phyloP scores from a whole-genome alignment of 2,888 invertebrate species.

The Alcis repandata region DNA sequence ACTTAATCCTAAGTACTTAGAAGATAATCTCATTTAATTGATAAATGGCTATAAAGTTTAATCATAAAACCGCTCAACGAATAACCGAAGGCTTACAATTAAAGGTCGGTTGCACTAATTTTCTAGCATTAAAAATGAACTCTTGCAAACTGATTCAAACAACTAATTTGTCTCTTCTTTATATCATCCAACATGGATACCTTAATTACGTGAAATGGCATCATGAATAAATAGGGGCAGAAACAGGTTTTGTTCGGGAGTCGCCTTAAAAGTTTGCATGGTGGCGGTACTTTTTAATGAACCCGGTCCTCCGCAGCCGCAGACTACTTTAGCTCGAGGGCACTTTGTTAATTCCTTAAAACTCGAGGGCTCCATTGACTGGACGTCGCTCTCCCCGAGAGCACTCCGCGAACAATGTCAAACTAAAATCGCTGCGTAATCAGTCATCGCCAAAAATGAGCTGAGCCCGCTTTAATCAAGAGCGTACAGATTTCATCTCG shows the following conservation, averaged over 20 bases:
- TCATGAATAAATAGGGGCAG: constrained; percentile 10
- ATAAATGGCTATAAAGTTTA: too few species aligned
- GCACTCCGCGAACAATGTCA: constrained; percentile 50
- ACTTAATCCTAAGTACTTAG: too few species aligned
- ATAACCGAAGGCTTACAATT: too few species aligned
- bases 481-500: constrained; percentile 29
- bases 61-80: too few species aligned
- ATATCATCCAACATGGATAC: background rate
- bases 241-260: constrained; percentile 12
- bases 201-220: background rate
- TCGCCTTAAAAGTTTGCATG: constrained; percentile 28
- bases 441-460: constrained; percentile 40
- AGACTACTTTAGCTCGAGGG: constrained; percentile 52
- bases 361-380: constrained; percentile 51
- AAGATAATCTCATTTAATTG: too few species aligned
- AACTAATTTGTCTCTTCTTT: background rate
- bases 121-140: too few species aligned
- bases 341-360: constrained; percentile 60
- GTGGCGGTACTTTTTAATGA: constrained; percentile 44
- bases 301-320: constrained; percentile 34
- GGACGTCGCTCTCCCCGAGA: constrained; percentile 48
- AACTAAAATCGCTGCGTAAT: constrained; percentile 53
- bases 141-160: background rate
- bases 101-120: too few species aligned
- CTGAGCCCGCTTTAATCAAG: constrained; percentile 28